These are phyloP conservation scores for Cuculus canorus DNA, from an alignment of 2,797 vertebrate genomes.

Conservation along the genomic window DNA sequence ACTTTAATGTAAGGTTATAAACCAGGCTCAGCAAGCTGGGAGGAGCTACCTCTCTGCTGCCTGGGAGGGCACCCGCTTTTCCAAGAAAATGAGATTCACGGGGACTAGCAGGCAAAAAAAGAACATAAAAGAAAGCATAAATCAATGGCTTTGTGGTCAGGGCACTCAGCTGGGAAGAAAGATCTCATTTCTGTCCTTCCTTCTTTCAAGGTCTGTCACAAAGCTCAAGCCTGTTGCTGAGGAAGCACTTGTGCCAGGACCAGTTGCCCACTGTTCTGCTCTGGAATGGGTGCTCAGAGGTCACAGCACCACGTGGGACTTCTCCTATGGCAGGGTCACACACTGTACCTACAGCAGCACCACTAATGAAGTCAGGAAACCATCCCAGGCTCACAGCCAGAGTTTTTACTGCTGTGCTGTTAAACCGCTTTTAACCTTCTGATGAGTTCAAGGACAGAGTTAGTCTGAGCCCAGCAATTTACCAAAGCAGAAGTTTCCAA, in stretches of 20 bases:
- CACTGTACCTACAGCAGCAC: background rate
- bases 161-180: background rate
- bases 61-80: background rate
- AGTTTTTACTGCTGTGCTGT: background rate
- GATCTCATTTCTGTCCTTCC: background rate
- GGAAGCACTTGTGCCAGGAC: background rate
- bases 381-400: background rate
- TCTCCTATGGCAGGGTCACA: background rate
- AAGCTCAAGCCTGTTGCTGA: background rate
- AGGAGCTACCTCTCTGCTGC: background rate
- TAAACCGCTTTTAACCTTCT: background rate
- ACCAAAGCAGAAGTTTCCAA: background rate
- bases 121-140: background rate
- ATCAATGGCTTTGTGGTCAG: background rate
- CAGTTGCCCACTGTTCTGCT: rapidly evolving
- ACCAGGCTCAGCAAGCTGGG: background rate
- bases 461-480: background rate
- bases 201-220: background rate
- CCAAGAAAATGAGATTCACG: background rate
- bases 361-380: background rate
- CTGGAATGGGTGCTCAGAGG: background rate
- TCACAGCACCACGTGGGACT: rapidly evolving
- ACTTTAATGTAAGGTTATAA: constrained; percentile 26
- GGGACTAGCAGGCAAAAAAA: background rate
- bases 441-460: background rate